phyloP scores from a whole-genome alignment of 2,113 vertebrate species.

The Marcusenius ussheri region DNA sequence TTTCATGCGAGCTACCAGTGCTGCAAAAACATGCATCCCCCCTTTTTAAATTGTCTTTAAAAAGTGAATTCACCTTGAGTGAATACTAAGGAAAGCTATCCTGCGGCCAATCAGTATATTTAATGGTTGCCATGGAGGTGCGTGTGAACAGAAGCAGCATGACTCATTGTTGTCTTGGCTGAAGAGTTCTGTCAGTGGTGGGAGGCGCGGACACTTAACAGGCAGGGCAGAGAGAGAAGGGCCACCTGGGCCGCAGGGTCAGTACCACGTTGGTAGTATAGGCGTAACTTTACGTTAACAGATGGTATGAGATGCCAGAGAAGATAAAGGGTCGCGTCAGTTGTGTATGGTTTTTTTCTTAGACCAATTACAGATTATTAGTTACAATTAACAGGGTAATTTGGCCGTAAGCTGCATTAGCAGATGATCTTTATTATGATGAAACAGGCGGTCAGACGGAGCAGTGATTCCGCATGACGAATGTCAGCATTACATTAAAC shows the following conservation, averaged over 20 bases:
- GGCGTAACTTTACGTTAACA: background rate
- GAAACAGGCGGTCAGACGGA: background rate
- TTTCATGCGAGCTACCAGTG: background rate
- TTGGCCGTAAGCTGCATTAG: background rate
- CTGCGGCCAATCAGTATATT: constrained; percentile 20
- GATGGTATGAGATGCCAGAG: background rate
- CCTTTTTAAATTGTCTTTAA: background rate
- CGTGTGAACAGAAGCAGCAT: constrained; percentile 21
- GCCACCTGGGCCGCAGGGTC: background rate
- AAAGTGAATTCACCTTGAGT: constrained; percentile 24
- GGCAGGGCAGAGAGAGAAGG: background rate
- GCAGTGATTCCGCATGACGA: background rate
- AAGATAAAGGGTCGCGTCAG: background rate
- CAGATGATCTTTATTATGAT: background rate
- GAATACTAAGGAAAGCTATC: constrained; percentile 12
- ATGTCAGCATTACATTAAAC: background rate
- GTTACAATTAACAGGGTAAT: background rate
- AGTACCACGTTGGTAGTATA: too few species aligned
- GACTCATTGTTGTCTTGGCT: constrained; percentile 30
- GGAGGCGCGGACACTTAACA: background rate
- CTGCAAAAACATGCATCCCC: background rate
- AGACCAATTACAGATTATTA: background rate
- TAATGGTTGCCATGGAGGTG: constrained; percentile 36
- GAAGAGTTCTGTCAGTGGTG: constrained; percentile 15
- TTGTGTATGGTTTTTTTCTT: background rate